Evolutionary conservation across 2,113 vertebrate species (phyloP), one percentile per base, ranked within the genome.

Genomic region (Carollia perspicillata): DNA sequence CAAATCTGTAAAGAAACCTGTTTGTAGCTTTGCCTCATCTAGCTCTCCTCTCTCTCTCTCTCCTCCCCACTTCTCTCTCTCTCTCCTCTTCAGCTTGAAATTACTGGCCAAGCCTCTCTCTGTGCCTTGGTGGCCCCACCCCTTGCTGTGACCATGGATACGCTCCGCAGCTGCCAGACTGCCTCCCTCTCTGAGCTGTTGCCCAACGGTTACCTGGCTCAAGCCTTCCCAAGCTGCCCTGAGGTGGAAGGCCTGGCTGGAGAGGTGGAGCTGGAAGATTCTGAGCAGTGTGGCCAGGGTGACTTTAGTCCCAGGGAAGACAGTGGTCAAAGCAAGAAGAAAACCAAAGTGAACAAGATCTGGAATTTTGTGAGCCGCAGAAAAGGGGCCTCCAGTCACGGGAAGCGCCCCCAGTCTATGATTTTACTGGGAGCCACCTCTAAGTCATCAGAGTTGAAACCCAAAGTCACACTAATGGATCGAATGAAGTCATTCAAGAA

Each of bases 321-420:
- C 97, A 93, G 98, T 98, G 96, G 98, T 98, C 94, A 94, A 74
- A 97, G 90, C 96, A 99, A 98, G 93, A 99, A 99, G 87, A 97
- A 96, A 77, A 95, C 98, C 42, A 99, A 98, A 94, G 98, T 98
- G 78, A 98, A 75, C 9, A 98, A 99, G 47, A 99, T 99, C 94
- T 99, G 99, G 99, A 99, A 98, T 98, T 99, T 99, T 49, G 98
- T 99, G 81, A 99, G 98, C 78, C 97, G 98, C 90, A 99, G 98
- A 95, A 99, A 98, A 97, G 98, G 97, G 7, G 96, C 97, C 10
- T 96, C 98, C 6, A 97, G 98, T 2, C 97, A 97, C 79, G 98
- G 98, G 85, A 98, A 98, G 60, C 97, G 99, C 51, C 99, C 99
- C 12, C 99, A 99, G 97, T 99, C 99, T 75, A 99, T 99, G 99